Base-by-base conservation (phyloP, 53 echinoderm and acorn worm species). In the Luidia sarsii region DNA sequence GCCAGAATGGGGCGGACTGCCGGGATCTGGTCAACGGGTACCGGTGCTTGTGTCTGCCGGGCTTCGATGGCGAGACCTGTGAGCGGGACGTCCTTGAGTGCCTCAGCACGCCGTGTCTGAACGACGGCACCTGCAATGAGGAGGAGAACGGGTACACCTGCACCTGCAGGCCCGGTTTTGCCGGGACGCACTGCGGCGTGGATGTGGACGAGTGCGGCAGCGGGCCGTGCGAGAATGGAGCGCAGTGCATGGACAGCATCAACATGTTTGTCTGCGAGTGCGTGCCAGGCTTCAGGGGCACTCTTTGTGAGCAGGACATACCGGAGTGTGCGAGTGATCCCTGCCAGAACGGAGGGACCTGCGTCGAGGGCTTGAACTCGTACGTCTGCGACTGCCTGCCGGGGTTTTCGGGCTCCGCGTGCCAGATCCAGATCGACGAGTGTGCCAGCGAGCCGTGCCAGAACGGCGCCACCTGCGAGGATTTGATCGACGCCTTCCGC, bases 21-120 rank as follows among this genome's bases (percentile, higher is more conserved):
- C 34, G 49, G 48, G 83, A 89, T 13, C 34, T 21, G 16, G 53
- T 83, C 16, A 89, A 89, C 33, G 59, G 65, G 2, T 89, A 82
- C 55, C 23, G 24, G 6, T 89, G 89, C 27, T 28, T 28, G 1
- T 89, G 89, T 41, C 7, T 13, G 24, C 27, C 59, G n/a, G 89
- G 89, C 2, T 89, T 66, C 24, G 66, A 57, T 22, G 83, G 89
- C 19, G 27, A 45, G 19, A 43, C 35, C 7, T 89, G 89, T 39
- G 81, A 72, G 14, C 8, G 24, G 35, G 83, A 89, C 25, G 52
- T 75, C 8, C 67, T 65, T 15, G 89, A 89, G 68, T 89, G 89
- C 35, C 34, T 18, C 29, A 89, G 89, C n/a, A 24, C 6, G 13
- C 89, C 89, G 8, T 89, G 89, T 46, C 48, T 25, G 30, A 82